These are phyloP conservation scores for Troides aeacus DNA, from an alignment of 2,888 invertebrate genomes.

Conservation along the genomic window DNA sequence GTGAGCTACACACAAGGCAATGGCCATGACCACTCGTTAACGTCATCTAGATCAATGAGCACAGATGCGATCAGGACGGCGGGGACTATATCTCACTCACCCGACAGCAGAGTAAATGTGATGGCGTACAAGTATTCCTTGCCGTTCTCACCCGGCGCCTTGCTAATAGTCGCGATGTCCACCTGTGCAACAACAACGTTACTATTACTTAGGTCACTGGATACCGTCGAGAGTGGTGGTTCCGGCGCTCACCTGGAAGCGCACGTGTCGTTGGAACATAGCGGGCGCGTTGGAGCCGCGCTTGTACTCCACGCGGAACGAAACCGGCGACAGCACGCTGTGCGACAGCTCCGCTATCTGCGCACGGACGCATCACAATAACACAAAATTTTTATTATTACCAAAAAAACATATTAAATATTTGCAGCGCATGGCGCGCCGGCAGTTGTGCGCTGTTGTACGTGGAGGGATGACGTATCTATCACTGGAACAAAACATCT, in stretches of 20 bases:
- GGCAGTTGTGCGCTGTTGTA: no score
- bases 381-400: no score
- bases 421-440: no score
- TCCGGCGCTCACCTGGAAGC: conserved; percentile 85
- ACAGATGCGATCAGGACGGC: neutral
- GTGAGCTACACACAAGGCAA: no score
- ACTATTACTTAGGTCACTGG: neutral
- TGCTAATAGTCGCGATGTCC: conserved; percentile 91
- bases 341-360: conserved; percentile 98
- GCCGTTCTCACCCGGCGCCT: conserved; percentile 85
- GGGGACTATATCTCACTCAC: conserved; percentile 69
- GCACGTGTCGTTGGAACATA: conserved; percentile 97
- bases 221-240: neutral
- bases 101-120: conserved; percentile 95
- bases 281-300: conserved; percentile 95
- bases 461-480: no score
- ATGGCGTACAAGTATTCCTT: conserved; percentile 92
- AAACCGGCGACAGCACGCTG: conserved; percentile 98
- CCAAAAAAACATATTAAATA: no score
- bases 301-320: conserved; percentile 98
- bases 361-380: neutral
- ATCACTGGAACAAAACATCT: no score
- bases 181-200: conserved; percentile 72
- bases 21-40: no score
- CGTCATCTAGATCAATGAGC: no score